Evolutionary conservation across 1,140 invertebrate genomes (phyloP).

Genomic region (Procambarus virginalis): DNA sequence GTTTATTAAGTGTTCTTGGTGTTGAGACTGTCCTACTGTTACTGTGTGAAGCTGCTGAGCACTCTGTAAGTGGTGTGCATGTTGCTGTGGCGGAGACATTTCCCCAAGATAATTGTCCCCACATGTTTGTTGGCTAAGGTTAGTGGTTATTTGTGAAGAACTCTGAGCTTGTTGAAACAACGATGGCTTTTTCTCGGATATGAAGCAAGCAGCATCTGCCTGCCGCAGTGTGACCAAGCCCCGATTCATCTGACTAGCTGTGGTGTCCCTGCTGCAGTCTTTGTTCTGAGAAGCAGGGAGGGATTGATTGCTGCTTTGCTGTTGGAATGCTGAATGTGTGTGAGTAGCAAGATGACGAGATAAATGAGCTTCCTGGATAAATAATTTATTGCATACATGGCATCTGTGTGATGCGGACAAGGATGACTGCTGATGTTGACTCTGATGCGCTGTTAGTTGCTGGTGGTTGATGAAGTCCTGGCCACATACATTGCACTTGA

Average conservation of each 20-base stretch:
- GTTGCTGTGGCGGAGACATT: neutral
- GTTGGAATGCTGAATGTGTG: constrained; percentile 10
- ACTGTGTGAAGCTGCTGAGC: constrained; percentile 5
- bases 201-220: constrained; percentile 2
- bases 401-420: constrained; percentile 11
- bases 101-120: neutral
- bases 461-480: constrained; percentile 54
- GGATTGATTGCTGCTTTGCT: constrained; percentile 12
- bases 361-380: constrained; percentile 33
- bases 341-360: constrained; percentile 46
- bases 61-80: constrained; percentile 11
- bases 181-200: neutral
- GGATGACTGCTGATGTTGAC: constrained; percentile 3
- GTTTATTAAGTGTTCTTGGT: constrained; percentile 13
- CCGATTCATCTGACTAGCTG: neutral
- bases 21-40: constrained; percentile 6
- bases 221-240: neutral
- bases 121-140: neutral
- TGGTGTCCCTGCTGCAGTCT: neutral
- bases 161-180: constrained; percentile 15
- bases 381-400: constrained; percentile 47
- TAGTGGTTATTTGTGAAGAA: constrained; percentile 2
- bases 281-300: constrained; percentile 20
- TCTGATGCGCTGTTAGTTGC: constrained; percentile 48
- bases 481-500: constrained; percentile 47